These are phyloP conservation scores for Panonychus citri DNA, from an alignment of 1,140 invertebrate genomes.

Conservation along the genomic window DNA sequence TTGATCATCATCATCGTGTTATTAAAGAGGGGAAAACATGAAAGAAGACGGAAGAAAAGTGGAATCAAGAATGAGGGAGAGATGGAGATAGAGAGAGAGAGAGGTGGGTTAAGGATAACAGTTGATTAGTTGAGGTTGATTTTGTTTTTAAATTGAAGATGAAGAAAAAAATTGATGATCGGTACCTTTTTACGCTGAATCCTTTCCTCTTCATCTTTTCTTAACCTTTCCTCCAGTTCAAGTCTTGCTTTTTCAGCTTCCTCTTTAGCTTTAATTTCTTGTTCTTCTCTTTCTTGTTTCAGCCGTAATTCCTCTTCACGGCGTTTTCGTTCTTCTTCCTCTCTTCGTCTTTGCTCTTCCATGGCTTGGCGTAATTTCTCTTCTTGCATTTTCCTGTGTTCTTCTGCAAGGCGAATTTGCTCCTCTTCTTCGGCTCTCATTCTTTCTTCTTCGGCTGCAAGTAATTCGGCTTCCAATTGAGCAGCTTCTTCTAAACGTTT, in stretches of 20 bases:
- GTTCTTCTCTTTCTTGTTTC: neutral
- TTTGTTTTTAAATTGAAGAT: too few relatives aligned
- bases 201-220: conserved; percentile 6
- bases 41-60: neutral
- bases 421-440: conserved; percentile 1
- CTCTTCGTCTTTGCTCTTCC: neutral
- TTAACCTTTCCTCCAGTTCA: conserved; percentile 3
- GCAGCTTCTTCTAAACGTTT: neutral
- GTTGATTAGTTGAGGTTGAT: too few relatives aligned
- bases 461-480: neutral
- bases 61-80: neutral
- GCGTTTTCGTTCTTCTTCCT: conserved; percentile 3
- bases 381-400: neutral
- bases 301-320: neutral
- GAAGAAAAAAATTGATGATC: too few relatives aligned
- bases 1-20: too few relatives aligned
- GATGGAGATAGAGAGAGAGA: neutral
- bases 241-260: neutral
- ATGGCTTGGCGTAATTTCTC: neutral
- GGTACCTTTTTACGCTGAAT: conserved; percentile 2
- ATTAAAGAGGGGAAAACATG: neutral
- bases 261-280: conserved; percentile 3
- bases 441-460: neutral
- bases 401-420: neutral
- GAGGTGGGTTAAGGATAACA: neutral